Evolutionary conservation across 2,888 invertebrate species (phyloP).

Genomic region (Lithophane semibrunnea): DNA sequence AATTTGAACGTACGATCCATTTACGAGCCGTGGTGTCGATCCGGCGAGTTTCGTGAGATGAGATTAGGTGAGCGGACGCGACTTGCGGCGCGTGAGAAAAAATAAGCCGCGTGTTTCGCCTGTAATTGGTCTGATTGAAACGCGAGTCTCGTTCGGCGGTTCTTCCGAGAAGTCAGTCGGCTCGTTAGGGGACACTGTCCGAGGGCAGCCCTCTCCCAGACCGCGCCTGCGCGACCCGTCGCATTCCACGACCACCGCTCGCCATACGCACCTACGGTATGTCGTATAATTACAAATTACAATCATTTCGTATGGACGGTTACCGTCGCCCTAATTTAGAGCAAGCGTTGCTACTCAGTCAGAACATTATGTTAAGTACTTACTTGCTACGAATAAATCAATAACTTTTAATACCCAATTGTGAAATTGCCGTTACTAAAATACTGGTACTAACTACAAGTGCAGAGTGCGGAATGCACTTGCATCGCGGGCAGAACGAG

Average conservation of each 20-base stretch:
- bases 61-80: slow-evolving; percentile 66
- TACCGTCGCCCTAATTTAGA: slow-evolving; percentile 52
- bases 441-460: slow-evolving; percentile 57
- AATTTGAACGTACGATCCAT: slow-evolving; percentile 72
- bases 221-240: slow-evolving; percentile 67
- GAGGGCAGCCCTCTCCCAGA: slow-evolving; percentile 73
- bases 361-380: slow-evolving; percentile 18
- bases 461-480: slow-evolving; percentile 76
- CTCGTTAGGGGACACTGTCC: slow-evolving; percentile 86
- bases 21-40: slow-evolving; percentile 64
- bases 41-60: slow-evolving; percentile 62
- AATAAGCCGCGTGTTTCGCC: slow-evolving; percentile 82
- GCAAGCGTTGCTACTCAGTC: slow-evolving; percentile 17
- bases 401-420: slow-evolving; percentile 48
- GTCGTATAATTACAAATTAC: slow-evolving; percentile 66
- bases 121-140: slow-evolving; percentile 90
- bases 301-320: slow-evolving; percentile 52
- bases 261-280: slow-evolving; percentile 56
- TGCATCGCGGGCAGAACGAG: slow-evolving; percentile 73
- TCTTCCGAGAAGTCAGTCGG: slow-evolving; percentile 85
- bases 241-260: slow-evolving; percentile 72
- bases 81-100: slow-evolving; percentile 79
- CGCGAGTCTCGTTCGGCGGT: slow-evolving; percentile 83
- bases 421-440: slow-evolving; percentile 65
- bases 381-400: slow-evolving; percentile 35